Conservation (phyloP, 2,888 invertebrate species). For the Parascotia fuliginaria region DNA sequence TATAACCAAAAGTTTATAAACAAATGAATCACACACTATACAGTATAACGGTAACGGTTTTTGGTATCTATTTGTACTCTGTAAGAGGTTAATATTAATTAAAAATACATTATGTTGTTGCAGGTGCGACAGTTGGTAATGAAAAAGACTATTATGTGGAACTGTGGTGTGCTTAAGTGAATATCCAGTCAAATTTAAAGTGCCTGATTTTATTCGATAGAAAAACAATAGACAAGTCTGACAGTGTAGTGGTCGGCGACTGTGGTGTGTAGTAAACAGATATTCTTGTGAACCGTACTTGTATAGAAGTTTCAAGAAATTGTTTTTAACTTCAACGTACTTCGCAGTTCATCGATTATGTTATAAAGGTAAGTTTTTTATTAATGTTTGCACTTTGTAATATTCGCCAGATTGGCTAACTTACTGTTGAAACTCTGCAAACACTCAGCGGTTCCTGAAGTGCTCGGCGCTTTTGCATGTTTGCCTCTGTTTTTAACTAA, state of each 20-base stretch:
- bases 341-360: slow-evolving; percentile 63
- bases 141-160: slow-evolving; percentile 16
- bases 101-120: slow-evolving; percentile 32
- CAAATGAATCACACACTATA: slow-evolving; percentile 8
- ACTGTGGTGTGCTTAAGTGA: slow-evolving; percentile 25
- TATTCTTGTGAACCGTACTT: slow-evolving; percentile 38
- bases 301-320: slow-evolving; percentile 50
- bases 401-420: too few relatives aligned
- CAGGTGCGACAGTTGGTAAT: slow-evolving; percentile 27
- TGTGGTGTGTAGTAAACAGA: slow-evolving; percentile 20
- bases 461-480: neutral
- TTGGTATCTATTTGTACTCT: slow-evolving; percentile 3
- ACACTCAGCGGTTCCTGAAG: neutral
- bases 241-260: slow-evolving; percentile 44
- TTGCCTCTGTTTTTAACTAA: neutral
- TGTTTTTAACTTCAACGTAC: slow-evolving; percentile 52
- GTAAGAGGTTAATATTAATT: neutral
- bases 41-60: slow-evolving; percentile 2
- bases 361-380: slow-evolving; percentile 71
- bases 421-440: neutral
- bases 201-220: slow-evolving; percentile 36
- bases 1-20: slow-evolving; percentile 11
- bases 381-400: too few relatives aligned
- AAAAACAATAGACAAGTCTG: slow-evolving; percentile 24
- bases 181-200: slow-evolving; percentile 32